Evolutionary conservation across 2,888 invertebrate genomes (phyloP), one percentile per base, ranked within the genome.

Genomic region (Polyommatus icarus): DNA sequence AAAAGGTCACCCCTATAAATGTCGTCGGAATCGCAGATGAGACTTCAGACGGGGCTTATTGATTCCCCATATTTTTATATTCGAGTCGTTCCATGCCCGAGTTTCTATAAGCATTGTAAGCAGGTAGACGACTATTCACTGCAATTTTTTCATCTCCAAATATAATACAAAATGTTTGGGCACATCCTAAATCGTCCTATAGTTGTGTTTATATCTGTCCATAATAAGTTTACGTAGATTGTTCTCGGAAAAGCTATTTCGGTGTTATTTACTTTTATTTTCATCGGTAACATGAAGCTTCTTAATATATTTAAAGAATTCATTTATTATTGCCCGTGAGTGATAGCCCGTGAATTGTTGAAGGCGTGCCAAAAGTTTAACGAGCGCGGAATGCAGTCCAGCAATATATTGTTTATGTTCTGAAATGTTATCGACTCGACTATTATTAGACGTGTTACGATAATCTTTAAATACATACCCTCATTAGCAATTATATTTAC

Each of bases 311-410:
- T 80, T 54, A 78, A 79, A 78, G 77, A 78, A 24, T 67, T 78
- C 75, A 77, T 50, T 76, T 79, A 79, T 79, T 80, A 78, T 78
- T 76, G 57, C 67, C 50, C n/a, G 75, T 78, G 61, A 50, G 77
- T 77, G 77, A 77, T 77, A 90, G 90, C 91, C 90, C 88, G 87
- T 87, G 88, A 91, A 92, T 91, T 88, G 84, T 91, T 93, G 93
- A 92, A 82, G 72, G 80, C 72, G 79, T 84, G 89, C 93, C 93
- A 93, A 92, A 90, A 88, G 83, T 87, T 88, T 88, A 84, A 85
- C 87, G 85, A 86, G 86, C 87, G 85, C 82, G 87, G 88, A 88
- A 91, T 91, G 90, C 90, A 91, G 90, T 89, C 90, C 90, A 89
- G 88, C 89, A 85, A 85, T 84, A 88, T 89, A 88, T 84, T 90